Conservation (phyloP, 2,113 vertebrate species). For the Haplochromis vanheusdeni region DNA sequence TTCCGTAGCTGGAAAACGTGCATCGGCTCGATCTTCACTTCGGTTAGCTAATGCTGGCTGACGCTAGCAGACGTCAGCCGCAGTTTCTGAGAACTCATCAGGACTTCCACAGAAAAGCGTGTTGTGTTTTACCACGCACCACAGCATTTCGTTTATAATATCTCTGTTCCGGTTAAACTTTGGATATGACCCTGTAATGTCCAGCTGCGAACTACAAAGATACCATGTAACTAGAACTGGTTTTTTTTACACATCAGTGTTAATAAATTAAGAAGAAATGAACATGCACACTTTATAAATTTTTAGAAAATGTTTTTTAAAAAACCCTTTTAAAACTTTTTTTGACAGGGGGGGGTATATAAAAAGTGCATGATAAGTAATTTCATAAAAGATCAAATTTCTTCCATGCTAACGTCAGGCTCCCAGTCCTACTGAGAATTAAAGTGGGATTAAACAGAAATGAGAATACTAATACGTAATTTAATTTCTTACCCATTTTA, state of each 20-base stretch:
- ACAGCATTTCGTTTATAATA: background rate
- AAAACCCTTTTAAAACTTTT: background rate
- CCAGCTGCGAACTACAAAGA: background rate
- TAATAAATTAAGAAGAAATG: background rate
- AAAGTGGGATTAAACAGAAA: background rate
- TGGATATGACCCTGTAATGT: background rate
- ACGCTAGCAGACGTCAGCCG: constrained; percentile 47
- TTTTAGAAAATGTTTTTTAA: background rate
- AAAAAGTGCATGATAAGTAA: background rate
- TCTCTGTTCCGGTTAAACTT: background rate
- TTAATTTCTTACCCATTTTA: background rate
- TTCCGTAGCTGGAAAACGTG: constrained; percentile 63
- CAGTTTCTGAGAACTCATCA: constrained; percentile 60
- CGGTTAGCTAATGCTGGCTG: constrained; percentile 32
- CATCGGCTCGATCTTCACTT: background rate
- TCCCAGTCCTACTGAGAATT: background rate
- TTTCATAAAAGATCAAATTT: background rate
- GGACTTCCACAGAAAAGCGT: constrained; percentile 55
- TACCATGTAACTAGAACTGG: background rate
- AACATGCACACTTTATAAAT: background rate
- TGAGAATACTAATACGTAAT: background rate
- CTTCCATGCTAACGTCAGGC: no score
- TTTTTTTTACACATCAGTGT: background rate
- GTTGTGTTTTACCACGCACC: constrained; percentile 6
- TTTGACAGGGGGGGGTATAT: background rate